These are phyloP conservation scores for Sinocyclocheilus anophthalmus DNA, from an alignment of 2,113 vertebrate genomes.

Conservation along the genomic window DNA sequence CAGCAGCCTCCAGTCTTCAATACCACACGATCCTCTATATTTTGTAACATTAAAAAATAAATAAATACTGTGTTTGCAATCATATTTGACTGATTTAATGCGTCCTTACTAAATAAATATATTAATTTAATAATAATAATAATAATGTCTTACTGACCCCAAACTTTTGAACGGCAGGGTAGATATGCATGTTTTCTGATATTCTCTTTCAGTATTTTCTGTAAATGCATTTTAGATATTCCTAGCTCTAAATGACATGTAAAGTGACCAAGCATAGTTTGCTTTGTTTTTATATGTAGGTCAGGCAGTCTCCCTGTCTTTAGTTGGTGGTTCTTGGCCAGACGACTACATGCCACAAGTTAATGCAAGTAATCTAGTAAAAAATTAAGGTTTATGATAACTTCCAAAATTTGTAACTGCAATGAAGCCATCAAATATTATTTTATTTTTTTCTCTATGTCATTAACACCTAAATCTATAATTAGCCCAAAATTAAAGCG, in stretches of 20 bases:
- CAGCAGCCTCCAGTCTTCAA: background rate
- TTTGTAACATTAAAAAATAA: background rate
- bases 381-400: background rate
- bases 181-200: background rate
- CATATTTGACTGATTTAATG: background rate
- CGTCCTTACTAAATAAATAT: background rate
- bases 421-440: background rate
- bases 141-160: no score
- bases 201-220: background rate
- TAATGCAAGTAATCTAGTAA: background rate
- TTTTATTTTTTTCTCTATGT: background rate
- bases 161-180: no score
- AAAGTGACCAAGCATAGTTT: background rate
- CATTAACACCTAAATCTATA: background rate
- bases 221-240: background rate
- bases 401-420: background rate
- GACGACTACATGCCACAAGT: background rate
- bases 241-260: background rate
- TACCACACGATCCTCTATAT: background rate
- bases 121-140: background rate
- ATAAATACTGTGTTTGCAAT: background rate
- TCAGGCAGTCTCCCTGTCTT: background rate
- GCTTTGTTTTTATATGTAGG: background rate
- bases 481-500: background rate
- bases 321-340: background rate